Evolutionary conservation across 1,140 invertebrate species (phyloP), one percentile per base, ranked within the genome.

Genomic region (Caenorhabditis elegans): DNA sequence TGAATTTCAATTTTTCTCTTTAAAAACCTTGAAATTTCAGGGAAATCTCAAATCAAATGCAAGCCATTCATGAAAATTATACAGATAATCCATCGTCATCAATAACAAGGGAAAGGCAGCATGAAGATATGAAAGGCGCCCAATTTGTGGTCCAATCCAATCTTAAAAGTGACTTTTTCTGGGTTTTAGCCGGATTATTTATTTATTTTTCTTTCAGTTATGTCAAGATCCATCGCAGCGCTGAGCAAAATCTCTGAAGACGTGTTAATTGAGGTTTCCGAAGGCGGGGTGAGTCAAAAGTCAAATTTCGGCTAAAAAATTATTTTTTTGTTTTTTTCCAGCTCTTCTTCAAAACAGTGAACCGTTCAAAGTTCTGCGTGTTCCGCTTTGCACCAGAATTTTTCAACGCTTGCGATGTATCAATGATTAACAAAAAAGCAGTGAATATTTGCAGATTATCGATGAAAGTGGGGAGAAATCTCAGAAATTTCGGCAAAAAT

Each of bases 61-160:
- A 70, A 39, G 60, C 60, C 22, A 70, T 19, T 70, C 60, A 70
- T 70, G 60, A 70, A 11, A 36, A 19, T 70, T 70, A 70, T 70
- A 26, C 34, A 70, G 60, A 70, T 43, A 43, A 43, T 70, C 60
- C 60, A 34, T 70, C 60, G 22, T 39, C 60, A 3, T 70, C 60
- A 8, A 70, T 34, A n/a, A 24, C 60, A 22, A 70, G 39, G 22
- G 34, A 34, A 11, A 22, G 36, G 0, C 60, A 70, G 60, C n/a
- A 70, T 70, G 60, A 70, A 70, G 60, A 70, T n/a, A 70, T 70
- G 60, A 70, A 70, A 70, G 60, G 60, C 60, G 60, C 60, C 22
- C 60, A 70, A 39, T 70, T 70, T 31, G n/a, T 39, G 15, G 60
- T 70, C 17, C 60, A 70, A 22, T 70, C 60, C 1, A 70, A 70